phyloP scores from a whole-genome alignment of 2,113 vertebrate genomes.

The western clawed frog (Xenopus tropicalis) region DNA sequence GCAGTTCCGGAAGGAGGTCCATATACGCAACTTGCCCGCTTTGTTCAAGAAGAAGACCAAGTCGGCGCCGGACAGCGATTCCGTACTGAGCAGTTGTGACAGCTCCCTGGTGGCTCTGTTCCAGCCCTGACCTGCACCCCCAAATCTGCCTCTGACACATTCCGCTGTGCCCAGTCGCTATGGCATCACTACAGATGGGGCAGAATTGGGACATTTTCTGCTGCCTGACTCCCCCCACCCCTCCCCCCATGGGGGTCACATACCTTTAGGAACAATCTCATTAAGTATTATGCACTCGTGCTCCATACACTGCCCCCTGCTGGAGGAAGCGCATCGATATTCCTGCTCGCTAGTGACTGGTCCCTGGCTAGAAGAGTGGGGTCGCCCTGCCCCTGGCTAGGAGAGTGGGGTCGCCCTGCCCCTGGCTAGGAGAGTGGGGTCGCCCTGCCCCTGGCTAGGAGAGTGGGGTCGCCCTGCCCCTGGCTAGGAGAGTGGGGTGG shows the following conservation, averaged over 20 bases:
- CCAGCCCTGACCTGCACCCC: slow-evolving; percentile 60
- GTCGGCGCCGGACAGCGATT: slow-evolving; percentile 69
- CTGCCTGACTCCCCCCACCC: background rate
- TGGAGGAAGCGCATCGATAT: no score
- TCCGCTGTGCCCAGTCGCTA: background rate
- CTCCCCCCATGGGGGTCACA: slow-evolving; percentile 33
- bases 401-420: no score
- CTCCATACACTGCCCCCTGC: no score
- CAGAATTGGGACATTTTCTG: background rate
- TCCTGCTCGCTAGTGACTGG: no score
- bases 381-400: no score
- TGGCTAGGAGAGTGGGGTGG: no score
- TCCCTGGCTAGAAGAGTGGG: no score
- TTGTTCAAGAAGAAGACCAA: slow-evolving; percentile 87
- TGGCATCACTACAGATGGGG: slow-evolving; percentile 6
- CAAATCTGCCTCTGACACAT: background rate
- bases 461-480: no score
- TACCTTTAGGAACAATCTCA: no score
- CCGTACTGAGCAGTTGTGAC: slow-evolving; percentile 59
- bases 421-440: no score
- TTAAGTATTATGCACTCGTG: no score
- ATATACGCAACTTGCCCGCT: slow-evolving; percentile 94
- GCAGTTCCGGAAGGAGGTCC: slow-evolving; percentile 97
- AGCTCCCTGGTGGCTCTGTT: slow-evolving; percentile 76
- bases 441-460: no score